A percentile compares a stretch with the other conserved stretches of the same genome.
Evolutionary conservation across 2,113 vertebrate species (phyloP).

Genomic region (Odontophorus gujanensis): DNA sequence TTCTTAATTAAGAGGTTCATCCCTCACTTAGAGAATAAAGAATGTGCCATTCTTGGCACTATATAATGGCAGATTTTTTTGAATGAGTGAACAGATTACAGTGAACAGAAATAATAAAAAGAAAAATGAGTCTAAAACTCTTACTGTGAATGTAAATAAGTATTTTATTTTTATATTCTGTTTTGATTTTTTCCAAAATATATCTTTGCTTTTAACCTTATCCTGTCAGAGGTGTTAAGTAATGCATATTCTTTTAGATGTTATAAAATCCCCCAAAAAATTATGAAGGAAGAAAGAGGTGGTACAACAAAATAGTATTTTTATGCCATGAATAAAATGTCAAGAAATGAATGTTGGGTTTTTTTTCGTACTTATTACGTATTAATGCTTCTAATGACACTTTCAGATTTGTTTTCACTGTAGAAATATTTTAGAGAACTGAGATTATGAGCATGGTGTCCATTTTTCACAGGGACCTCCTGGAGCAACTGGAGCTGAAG

Average conservation of each 20-base stretch:
- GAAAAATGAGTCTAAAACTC: not conserved
- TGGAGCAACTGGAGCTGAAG: slow-evolving; percentile 90
- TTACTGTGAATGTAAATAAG: not conserved
- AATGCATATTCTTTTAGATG: not conserved
- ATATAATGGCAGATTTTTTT: not conserved
- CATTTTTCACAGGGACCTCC: slow-evolving; percentile 86
- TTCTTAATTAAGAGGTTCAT: not conserved
- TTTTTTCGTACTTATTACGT: not conserved
- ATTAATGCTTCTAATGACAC: not conserved
- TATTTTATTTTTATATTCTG: not conserved
- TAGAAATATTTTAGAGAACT: not conserved
- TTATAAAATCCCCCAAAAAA: not conserved
- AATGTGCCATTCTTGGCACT: not conserved
- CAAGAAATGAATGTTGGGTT: not conserved
- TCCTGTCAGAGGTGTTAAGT: not conserved
- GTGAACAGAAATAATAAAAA: not conserved
- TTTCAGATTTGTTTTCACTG: not conserved
- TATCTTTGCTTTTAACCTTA: not conserved
- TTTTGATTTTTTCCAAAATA: not conserved
- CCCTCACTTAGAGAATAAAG: not conserved
- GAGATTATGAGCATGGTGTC: not conserved
- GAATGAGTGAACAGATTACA: not conserved
- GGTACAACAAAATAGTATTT: not conserved
- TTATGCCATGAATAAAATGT: not conserved
- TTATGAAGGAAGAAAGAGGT: not conserved